These are phyloP conservation scores for Anomalospiza imberbis DNA, from an alignment of 2,797 vertebrate genomes.

Conservation along the genomic window DNA sequence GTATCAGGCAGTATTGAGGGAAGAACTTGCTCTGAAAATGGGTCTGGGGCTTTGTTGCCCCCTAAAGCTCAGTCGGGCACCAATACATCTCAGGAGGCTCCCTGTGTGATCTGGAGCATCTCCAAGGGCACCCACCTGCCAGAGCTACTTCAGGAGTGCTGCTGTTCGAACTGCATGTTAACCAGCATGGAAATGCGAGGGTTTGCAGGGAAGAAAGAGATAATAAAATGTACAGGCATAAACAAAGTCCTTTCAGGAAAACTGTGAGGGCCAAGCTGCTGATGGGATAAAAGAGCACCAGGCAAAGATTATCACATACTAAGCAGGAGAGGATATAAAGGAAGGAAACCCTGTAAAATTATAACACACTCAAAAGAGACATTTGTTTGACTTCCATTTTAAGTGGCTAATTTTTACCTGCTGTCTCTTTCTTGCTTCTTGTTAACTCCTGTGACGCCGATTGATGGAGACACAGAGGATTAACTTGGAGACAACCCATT, in stretches of 20 bases:
- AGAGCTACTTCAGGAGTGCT: background rate
- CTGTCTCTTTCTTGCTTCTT: background rate
- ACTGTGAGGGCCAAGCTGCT: background rate
- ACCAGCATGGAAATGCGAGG: background rate
- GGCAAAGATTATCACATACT: background rate
- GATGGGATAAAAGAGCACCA: background rate
- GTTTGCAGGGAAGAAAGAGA: background rate
- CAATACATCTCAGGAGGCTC: background rate
- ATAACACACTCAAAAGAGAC: background rate
- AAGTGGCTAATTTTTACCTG: background rate
- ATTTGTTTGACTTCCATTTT: constrained; percentile 1
- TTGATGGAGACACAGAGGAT: background rate
- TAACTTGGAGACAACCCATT: background rate
- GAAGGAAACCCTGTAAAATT: background rate
- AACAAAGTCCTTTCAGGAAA: background rate
- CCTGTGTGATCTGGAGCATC: background rate
- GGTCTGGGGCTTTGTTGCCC: background rate
- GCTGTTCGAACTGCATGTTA: background rate
- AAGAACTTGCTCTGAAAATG: background rate
- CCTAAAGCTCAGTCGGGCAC: background rate
- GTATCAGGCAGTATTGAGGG: background rate
- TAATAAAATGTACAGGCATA: background rate
- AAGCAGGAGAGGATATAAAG: background rate
- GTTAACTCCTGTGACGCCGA: background rate
- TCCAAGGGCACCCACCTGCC: background rate